Conservation (phyloP, 2,113 vertebrate genomes). For the Sminthopsis crassicaudata region DNA sequence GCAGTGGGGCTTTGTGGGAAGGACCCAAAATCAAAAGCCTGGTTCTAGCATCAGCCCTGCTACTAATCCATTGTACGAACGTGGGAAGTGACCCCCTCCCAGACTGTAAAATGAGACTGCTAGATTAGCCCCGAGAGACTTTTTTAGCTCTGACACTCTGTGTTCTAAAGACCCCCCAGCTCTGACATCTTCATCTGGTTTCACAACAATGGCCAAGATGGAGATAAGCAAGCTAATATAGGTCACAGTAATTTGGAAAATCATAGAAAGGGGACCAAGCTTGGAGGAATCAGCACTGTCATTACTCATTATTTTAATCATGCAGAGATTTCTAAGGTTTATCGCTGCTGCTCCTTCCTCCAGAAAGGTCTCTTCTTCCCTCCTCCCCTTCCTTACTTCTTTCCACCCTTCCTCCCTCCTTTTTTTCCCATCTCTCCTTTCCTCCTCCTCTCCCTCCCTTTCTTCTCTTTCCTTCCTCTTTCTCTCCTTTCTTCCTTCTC, state of each 20-base stretch:
- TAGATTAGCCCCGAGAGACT: neutral
- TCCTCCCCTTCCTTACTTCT: neutral
- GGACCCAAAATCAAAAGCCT: neutral
- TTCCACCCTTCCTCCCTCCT: neutral
- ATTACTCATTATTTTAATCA: neutral
- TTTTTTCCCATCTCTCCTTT: neutral
- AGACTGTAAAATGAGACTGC: neutral
- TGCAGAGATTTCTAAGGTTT: neutral
- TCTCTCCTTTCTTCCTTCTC: neutral
- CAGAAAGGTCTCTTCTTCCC: neutral
- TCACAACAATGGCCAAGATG: neutral
- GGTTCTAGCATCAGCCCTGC: neutral
- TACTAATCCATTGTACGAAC: neutral
- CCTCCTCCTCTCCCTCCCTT: neutral
- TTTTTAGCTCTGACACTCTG: neutral
- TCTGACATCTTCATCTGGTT: neutral
- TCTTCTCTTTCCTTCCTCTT: accelerated
- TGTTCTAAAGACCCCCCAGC: neutral
- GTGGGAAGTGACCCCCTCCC: neutral
- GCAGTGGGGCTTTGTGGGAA: neutral
- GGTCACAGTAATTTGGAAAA: neutral
- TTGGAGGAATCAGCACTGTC: neutral
- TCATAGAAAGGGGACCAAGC: neutral
- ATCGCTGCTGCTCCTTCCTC: neutral
- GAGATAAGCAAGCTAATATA: neutral